phyloP scores from a whole-genome alignment of 2,797 vertebrate genomes.

The Cyclura pinguis region DNA sequence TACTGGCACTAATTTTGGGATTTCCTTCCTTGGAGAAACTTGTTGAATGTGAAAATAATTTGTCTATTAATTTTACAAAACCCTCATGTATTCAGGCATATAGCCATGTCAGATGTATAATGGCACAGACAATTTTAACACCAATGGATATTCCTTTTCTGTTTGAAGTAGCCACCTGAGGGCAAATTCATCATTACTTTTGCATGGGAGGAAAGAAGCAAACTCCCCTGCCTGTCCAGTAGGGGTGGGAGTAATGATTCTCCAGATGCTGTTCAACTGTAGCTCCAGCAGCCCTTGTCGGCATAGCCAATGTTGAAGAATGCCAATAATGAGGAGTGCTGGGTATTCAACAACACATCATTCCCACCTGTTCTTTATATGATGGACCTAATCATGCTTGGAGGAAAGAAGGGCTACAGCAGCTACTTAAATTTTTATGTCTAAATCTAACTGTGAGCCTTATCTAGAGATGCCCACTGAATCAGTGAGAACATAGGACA shows the following conservation, averaged over 20 bases:
- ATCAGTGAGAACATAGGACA: no score
- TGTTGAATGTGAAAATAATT: neutral
- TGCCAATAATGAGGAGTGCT: neutral
- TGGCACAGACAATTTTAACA: neutral
- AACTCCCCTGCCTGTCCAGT: neutral
- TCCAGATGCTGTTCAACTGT: neutral
- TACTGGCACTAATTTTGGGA: neutral
- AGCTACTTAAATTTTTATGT: no score
- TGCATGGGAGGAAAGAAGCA: neutral
- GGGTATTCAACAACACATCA: neutral
- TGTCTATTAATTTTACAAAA: neutral
- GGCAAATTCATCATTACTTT: neutral
- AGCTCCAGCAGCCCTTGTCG: no score
- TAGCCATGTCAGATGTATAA: neutral
- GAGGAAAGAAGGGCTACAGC: no score
- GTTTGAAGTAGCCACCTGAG: no score
- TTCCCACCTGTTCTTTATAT: neutral
- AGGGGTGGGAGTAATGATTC: neutral
- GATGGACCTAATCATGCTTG: neutral
- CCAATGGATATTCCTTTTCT: neutral
- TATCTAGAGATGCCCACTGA: no score
- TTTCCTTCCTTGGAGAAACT: neutral
- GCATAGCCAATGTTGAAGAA: no score
- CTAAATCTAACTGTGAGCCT: no score
- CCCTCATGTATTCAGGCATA: neutral